These are phyloP conservation scores for Hyposmocoma kahamanoa DNA, from an alignment of 1,140 invertebrate species.

Conservation along the genomic window DNA sequence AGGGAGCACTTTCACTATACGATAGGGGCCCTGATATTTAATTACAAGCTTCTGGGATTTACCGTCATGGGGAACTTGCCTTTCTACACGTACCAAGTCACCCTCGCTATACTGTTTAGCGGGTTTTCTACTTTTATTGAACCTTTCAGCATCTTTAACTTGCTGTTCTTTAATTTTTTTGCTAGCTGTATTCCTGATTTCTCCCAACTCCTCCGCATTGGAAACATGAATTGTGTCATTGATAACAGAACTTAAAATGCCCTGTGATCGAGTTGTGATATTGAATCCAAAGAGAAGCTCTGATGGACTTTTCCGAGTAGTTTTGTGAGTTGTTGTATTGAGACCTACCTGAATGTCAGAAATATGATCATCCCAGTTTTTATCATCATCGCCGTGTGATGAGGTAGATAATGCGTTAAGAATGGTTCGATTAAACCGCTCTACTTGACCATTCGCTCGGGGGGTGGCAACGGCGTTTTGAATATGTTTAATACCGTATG, in stretches of 20 bases:
- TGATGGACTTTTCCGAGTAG: conserved; percentile 18
- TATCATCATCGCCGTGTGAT: conserved; percentile 15
- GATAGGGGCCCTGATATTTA: conserved; percentile 24
- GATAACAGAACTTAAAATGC: conserved; percentile 14
- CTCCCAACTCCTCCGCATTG: neutral
- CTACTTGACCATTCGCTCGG: conserved; percentile 29
- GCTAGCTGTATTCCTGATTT: neutral
- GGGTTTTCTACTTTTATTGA: conserved; percentile 17
- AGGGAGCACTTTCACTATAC: conserved; percentile 13
- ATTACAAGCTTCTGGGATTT: conserved; percentile 21
- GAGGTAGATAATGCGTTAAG: conserved; percentile 17
- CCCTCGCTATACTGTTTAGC: conserved; percentile 11
- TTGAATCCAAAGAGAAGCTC: conserved; percentile 27
- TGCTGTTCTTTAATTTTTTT: conserved; percentile 20
- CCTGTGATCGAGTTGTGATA: conserved; percentile 13
- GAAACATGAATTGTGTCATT: conserved; percentile 8
- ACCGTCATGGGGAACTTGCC: conserved; percentile 15
- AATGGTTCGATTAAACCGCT: conserved; percentile 30
- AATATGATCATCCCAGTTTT: conserved; percentile 22
- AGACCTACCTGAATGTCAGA: conserved; percentile 24
- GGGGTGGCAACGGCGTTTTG: conserved; percentile 26
- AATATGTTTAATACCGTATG: conserved; percentile 24
- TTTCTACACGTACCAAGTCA: conserved; percentile 20
- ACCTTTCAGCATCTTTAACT: conserved; percentile 11
- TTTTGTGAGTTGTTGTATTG: conserved; percentile 23